Percentiles rank a stretch among this genome's conserved stretches.
These are phyloP conservation scores for Pinctada fucata DNA, from an alignment of 2,888 invertebrate species.

Conservation along the genomic window DNA sequence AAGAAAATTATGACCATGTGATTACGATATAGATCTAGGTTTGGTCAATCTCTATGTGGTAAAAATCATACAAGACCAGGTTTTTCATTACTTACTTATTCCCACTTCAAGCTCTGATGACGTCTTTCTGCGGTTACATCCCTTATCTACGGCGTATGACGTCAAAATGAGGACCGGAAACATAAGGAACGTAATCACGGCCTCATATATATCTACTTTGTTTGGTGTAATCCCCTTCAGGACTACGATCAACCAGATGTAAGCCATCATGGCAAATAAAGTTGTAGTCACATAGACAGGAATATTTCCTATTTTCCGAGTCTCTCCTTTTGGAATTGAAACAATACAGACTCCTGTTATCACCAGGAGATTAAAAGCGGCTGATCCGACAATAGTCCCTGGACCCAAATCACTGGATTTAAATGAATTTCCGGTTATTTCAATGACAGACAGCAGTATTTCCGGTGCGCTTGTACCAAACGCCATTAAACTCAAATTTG, in stretches of 20 bases:
- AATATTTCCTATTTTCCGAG: conserved; percentile 76
- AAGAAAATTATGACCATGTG: too few relatives aligned
- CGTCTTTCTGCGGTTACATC: conserved; percentile 59
- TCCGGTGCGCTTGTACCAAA: conserved; percentile 81
- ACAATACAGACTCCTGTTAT: conserved; percentile 80
- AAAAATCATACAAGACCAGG: too few relatives aligned
- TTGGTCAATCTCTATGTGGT: too few relatives aligned
- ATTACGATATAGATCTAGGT: too few relatives aligned
- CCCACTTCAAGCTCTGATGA: conserved; percentile 66
- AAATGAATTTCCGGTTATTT: conserved; percentile 76
- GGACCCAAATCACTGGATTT: conserved; percentile 79
- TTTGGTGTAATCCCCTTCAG: conserved; percentile 76
- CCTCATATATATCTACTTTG: conserved; percentile 81
- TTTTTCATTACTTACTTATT: conserved; percentile 56
- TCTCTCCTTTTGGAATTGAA: conserved; percentile 77
- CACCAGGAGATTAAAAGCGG: conserved; percentile 80
- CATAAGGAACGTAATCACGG: conserved; percentile 80
- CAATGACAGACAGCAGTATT: conserved; percentile 79
- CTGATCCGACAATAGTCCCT: conserved; percentile 81
- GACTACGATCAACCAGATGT: conserved; percentile 81
- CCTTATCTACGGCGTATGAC: conserved; percentile 80
- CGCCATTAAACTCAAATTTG: conserved; percentile 81
- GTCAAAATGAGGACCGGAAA: conserved; percentile 80
- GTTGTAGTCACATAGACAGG: conserved; percentile 77
- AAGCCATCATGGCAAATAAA: conserved; percentile 79